Conservation (phyloP, 2,113 vertebrate genomes). For the Vireo altiloquus region DNA sequence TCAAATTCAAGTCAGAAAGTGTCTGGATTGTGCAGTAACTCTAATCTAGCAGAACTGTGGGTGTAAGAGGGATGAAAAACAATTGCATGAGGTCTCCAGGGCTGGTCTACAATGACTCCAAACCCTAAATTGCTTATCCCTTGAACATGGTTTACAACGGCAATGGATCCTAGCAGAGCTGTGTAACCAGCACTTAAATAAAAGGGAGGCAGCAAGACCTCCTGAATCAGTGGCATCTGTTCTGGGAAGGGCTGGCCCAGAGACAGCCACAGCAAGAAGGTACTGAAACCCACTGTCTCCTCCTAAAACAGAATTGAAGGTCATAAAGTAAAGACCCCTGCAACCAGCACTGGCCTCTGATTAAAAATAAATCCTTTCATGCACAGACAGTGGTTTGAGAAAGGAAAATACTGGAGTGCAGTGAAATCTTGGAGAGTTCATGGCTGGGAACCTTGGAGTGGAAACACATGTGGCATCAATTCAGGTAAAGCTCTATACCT, state of each 20-base stretch:
- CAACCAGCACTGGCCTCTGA: slow-evolving; percentile 32
- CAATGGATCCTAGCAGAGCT: background rate
- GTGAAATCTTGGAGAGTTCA: slow-evolving; percentile 13
- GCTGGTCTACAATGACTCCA: slow-evolving; percentile 44
- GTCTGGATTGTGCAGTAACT: slow-evolving; percentile 2
- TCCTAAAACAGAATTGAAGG: slow-evolving; percentile 57
- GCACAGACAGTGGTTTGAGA: slow-evolving; percentile 38
- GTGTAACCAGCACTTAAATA: slow-evolving; percentile 67
- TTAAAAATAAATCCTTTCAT: slow-evolving; percentile 66
- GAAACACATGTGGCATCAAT: background rate
- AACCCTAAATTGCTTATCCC: slow-evolving; percentile 61
- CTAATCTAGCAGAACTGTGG: slow-evolving; percentile 9
- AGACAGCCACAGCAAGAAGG: slow-evolving; percentile 66
- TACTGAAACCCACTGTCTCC: slow-evolving; percentile 74
- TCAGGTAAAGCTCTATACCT: background rate
- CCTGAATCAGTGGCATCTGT: slow-evolving; percentile 53
- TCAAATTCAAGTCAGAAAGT: slow-evolving; percentile 11
- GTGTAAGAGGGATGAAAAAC: slow-evolving; percentile 47
- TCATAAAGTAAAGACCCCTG: slow-evolving; percentile 61
- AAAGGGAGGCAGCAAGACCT: slow-evolving; percentile 57
- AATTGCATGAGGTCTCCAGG: slow-evolving; percentile 45
- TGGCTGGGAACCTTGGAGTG: background rate
- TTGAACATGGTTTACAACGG: slow-evolving; percentile 43
- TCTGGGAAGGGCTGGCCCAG: slow-evolving; percentile 57
- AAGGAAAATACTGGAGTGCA: background rate